Base-by-base conservation (phyloP, 2,113 vertebrate species). In the Cyanoramphus novaezelandiae region DNA sequence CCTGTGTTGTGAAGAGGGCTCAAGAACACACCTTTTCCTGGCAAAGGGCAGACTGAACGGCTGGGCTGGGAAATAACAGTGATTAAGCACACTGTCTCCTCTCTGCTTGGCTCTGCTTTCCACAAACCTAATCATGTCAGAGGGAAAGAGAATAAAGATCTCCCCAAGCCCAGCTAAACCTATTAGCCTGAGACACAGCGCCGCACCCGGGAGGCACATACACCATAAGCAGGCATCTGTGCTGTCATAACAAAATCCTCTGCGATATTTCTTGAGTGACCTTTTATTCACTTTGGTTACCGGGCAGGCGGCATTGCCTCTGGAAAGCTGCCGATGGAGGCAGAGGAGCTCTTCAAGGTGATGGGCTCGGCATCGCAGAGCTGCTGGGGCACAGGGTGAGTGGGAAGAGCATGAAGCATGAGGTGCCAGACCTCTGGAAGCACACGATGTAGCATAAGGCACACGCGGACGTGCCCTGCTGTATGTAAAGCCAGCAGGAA, bases 41-140 rank as follows among this genome's bases (percentile, higher is more conserved):
- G 87, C 62, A 88, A 10, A 64, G 83, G 39, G 76, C 64, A 68
- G 64, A 85, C 95, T 94, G 89, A 92, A 85, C 55, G 6, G 11
- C 87, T 18, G 91, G 94, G 93, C 90, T 96, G 94, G 90, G 92
- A 91, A 97, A 71, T 76, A 71, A 76, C 39, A 2, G 90, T 96
- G 97, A 98, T 96, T 76, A 95, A 96, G 89, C 75, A 93, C 92
- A 62, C 2, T 1, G 80, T 90, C 93, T 96, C 89, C 79, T 76
- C 93, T 95, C 85, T 59, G 92, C 94, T 95, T 71, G 76, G 93
- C 82, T 97, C 96, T 97, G 97, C 57, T 96, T 97, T 85, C 95
- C 47, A 81, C 95, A 97, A 97, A 95, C 90, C 88, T 92, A 95
- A 98, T 96, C 96, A 95, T 60, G 89, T 95, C 95, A 97, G 68